These are phyloP conservation scores for Onthophagus taurus DNA, from an alignment of 1,140 invertebrate species.

Conservation along the genomic window DNA sequence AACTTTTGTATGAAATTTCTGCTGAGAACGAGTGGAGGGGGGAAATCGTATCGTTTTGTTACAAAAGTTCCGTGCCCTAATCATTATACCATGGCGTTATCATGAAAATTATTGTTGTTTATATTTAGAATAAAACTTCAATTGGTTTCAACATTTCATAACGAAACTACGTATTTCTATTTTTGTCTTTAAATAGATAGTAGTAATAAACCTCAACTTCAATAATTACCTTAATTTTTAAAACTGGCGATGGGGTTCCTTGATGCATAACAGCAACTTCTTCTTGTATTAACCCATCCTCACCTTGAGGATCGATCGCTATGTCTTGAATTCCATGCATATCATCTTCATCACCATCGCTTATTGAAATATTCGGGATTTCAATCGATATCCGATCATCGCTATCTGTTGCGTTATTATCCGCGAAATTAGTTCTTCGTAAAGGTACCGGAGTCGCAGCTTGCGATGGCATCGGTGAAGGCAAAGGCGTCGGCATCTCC, in stretches of 20 bases:
- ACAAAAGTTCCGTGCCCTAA: too few species aligned
- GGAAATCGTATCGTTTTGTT: too few species aligned
- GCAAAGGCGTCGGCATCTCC: constrained; percentile 59
- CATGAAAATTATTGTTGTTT: too few species aligned
- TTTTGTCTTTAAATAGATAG: too few species aligned
- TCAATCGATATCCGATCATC: constrained; percentile 38
- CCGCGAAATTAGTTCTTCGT: constrained; percentile 34
- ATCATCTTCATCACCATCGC: constrained; percentile 31
- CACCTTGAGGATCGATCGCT: constrained; percentile 30
- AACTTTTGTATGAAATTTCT: too few species aligned
- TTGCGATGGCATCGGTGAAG: constrained; percentile 57
- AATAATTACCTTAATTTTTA: constrained; percentile 26
- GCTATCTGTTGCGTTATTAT: constrained; percentile 36
- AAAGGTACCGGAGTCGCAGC: constrained; percentile 57
- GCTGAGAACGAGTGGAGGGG: too few species aligned
- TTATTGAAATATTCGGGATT: constrained; percentile 35
- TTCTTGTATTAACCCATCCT: constrained; percentile 35
- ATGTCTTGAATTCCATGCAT: constrained; percentile 27
- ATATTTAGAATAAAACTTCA: too few species aligned
- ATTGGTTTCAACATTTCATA: too few species aligned
- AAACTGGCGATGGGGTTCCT: constrained; percentile 15
- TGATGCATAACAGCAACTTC: constrained; percentile 34
- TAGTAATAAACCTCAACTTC: constrained; percentile 11
- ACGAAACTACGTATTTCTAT: too few species aligned
- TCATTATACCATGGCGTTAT: too few species aligned